Conservation (phyloP, 2,113 vertebrate species). For the Nestor notabilis region DNA sequence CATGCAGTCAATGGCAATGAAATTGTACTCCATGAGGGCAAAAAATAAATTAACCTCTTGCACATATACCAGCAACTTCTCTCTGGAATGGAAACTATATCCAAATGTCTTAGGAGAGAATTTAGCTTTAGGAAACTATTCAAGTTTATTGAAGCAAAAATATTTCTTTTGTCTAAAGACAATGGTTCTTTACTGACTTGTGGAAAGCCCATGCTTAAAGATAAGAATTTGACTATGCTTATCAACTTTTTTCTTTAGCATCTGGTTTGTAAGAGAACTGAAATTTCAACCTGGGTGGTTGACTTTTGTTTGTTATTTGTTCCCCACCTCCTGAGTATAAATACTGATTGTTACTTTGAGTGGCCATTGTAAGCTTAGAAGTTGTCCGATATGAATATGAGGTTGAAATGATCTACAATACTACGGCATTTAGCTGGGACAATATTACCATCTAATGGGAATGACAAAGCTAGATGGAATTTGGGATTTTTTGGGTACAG, state of each 20-base stretch:
- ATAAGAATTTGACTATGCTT: not conserved
- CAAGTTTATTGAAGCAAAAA: not conserved
- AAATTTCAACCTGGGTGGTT: not conserved
- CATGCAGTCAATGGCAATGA: not conserved
- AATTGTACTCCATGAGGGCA: not conserved
- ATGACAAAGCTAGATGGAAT: not conserved
- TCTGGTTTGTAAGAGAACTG: not conserved
- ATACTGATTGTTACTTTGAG: not conserved
- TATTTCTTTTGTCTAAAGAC: conserved; percentile 22
- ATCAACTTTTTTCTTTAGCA: not conserved
- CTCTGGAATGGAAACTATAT: not conserved
- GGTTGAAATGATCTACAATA: not conserved
- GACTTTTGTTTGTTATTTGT: not conserved
- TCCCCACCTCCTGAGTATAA: not conserved
- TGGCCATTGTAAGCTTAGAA: not conserved
- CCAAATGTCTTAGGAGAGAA: not conserved
- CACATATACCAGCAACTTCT: not conserved
- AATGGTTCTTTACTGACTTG: not conserved
- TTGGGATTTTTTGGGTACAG: not conserved
- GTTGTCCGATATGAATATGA: not conserved
- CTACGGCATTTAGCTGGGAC: not conserved
- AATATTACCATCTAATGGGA: not conserved
- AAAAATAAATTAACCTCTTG: not conserved
- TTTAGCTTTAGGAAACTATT: conserved; percentile 5
- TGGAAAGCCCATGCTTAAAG: not conserved